Base-by-base conservation (phyloP, 2,797 vertebrate species). In the Mareca strepera region DNA sequence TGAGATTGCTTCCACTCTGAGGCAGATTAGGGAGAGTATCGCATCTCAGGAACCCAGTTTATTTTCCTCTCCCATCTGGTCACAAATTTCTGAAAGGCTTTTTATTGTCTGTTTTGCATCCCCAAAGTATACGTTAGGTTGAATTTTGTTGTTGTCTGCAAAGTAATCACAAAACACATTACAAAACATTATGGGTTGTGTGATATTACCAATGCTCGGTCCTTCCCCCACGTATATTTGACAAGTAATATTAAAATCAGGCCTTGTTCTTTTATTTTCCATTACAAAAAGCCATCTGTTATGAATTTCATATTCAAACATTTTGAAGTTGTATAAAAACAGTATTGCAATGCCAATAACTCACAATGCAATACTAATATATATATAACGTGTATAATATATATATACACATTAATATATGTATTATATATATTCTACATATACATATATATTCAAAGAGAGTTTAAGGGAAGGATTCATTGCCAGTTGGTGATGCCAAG, bases 1-100 rank as follows among this genome's bases (percentile, higher is more conserved):
- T 86, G 69, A 76, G 67, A 91, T 86, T 79, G n/a, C 41, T 84
- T 90, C 26, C 35, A 53, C 35, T 92, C 83, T 59, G 44, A 72
- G 41, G 35, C 37, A 93, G 68, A 83, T 87, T 78, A 92, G n/a
- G 56, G 66, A 77, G 22, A 22, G 11, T 33, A 11, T 76, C 6
- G 16, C 87, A 58, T 66, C 62, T 80, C 75, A 64, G 63, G 33
- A 94, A 35, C 37, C 17, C 64, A 41, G 17, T 67, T 92, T 82
- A 77, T 92, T 89, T 77, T 84, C 14, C 39, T 81, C 62, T 83
- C 15, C 88, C 76, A 93, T 85, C 60, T 92, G 80, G 82, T 69
- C 25, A 53, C 12, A 63, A 67, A 63, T 94, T 94, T 95, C 77
- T 89, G 55, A 86, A 91, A 63, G 50, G 17, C 20, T 50, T 86